Evolutionary conservation across 2,797 vertebrate genomes (phyloP).

Genomic region (Anguilla megastoma): DNA sequence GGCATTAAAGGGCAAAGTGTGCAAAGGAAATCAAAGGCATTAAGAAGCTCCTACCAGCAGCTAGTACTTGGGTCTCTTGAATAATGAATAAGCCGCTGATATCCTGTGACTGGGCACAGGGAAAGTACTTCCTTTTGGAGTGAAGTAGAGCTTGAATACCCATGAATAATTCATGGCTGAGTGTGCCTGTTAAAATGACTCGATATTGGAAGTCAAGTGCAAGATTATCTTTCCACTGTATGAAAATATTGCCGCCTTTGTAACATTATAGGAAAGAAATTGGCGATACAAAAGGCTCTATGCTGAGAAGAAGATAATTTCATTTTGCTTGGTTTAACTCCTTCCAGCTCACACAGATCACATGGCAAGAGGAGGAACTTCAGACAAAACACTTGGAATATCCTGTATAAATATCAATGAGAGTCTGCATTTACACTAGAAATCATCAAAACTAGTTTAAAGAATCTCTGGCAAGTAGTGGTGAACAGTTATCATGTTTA

Average conservation of each 20-base stretch:
- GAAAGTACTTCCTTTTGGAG: slow-evolving; percentile 98
- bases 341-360: slow-evolving; percentile 28
- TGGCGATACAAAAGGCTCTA: slow-evolving; percentile 57
- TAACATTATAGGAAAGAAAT: slow-evolving; percentile 74
- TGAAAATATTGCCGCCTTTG: slow-evolving; percentile 87
- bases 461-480: background rate
- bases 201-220: slow-evolving; percentile 97
- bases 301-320: slow-evolving; percentile 46
- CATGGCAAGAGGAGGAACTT: slow-evolving; percentile 22
- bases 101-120: slow-evolving; percentile 94
- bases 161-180: slow-evolving; percentile 98
- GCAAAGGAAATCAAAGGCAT: slow-evolving; percentile 80
- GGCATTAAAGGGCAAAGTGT: slow-evolving; percentile 74
- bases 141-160: slow-evolving; percentile 96
- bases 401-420: too few species aligned
- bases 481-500: background rate
- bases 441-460: slow-evolving; percentile 29
- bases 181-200: slow-evolving; percentile 97
- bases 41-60: slow-evolving; percentile 76
- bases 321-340: slow-evolving; percentile 42
- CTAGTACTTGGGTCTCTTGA: slow-evolving; percentile 96
- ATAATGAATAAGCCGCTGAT: slow-evolving; percentile 99
- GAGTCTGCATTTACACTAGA: background rate
- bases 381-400: background rate
- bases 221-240: slow-evolving; percentile 95